Percentiles rank a stretch among this genome's conserved stretches.
These are phyloP conservation scores for Paradoxurus hermaphroditus DNA, from an alignment of 2,113 vertebrate genomes.

Conservation along the genomic window DNA sequence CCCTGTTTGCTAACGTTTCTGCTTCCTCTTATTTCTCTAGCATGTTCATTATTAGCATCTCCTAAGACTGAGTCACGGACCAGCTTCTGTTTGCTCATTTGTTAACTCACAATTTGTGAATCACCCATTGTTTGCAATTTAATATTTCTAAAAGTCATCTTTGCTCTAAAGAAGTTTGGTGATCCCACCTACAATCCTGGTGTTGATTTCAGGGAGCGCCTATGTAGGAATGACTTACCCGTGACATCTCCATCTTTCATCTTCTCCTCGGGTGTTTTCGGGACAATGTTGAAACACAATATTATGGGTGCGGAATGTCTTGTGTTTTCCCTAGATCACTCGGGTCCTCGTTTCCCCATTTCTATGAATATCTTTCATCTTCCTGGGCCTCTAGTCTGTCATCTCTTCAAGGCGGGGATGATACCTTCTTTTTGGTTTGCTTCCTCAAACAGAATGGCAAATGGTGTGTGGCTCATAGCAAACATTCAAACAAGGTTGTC, in stretches of 20 bases:
- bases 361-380: neutral
- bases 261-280: neutral
- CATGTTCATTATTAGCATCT: neutral
- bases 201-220: neutral
- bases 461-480: neutral
- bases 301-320: neutral
- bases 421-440: constrained; percentile 32
- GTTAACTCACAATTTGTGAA: neutral
- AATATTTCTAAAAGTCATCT: neutral
- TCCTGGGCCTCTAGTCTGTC: neutral
- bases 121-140: constrained; percentile 5
- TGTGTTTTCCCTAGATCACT: neutral
- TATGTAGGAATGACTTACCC: neutral
- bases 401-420: neutral
- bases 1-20: neutral
- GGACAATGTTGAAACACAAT: neutral
- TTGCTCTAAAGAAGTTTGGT: neutral
- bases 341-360: neutral
- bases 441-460: neutral
- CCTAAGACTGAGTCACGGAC: neutral
- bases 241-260: neutral
- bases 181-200: neutral
- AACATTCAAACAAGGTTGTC: constrained; percentile 32
- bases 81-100: neutral
- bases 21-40: neutral